A percentile compares a stretch with the other conserved stretches of the same genome.
Conservation (phyloP, 1,140 invertebrate genomes). For the Sycophila sp. region DNA sequence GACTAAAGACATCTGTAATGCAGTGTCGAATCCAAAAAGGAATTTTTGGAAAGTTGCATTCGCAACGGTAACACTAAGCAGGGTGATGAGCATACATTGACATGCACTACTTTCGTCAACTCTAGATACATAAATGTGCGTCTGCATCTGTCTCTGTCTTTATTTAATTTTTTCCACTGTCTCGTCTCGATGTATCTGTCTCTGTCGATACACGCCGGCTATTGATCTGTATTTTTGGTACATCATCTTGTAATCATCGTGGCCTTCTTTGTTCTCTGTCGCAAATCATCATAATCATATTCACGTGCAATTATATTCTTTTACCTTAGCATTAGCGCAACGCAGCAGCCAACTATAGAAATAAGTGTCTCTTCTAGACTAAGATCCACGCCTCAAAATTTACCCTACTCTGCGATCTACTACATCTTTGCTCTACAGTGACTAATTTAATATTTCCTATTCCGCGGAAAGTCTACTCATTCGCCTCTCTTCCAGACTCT, state of each 20-base stretch:
- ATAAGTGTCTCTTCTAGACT: not conserved
- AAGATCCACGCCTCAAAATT: no score
- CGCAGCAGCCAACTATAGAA: not conserved
- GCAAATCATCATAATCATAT: conserved; percentile 43
- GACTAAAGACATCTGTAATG: conserved; percentile 4
- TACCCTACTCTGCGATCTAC: not conserved
- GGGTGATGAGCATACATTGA: no score
- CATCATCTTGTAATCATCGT: conserved; percentile 38
- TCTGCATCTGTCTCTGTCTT: conserved; percentile 44
- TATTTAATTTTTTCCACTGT: conserved; percentile 51
- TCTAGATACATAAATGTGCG: conserved; percentile 5
- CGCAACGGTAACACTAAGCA: no score
- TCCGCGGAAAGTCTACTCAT: not conserved
- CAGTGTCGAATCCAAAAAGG: not conserved
- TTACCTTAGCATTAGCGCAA: not conserved
- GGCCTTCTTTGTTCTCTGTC: conserved; percentile 25
- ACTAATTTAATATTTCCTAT: not conserved
- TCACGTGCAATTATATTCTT: conserved; percentile 36
- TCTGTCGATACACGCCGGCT: conserved; percentile 15
- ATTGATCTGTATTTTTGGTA: conserved; percentile 15
- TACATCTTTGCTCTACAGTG: not conserved
- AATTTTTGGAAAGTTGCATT: no score
- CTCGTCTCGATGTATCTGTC: conserved; percentile 40
- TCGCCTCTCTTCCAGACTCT: no score
- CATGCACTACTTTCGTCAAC: not conserved